Conservation (phyloP, 92 coral and sea anemone genomes). For the Palythoa grandiflora region DNA sequence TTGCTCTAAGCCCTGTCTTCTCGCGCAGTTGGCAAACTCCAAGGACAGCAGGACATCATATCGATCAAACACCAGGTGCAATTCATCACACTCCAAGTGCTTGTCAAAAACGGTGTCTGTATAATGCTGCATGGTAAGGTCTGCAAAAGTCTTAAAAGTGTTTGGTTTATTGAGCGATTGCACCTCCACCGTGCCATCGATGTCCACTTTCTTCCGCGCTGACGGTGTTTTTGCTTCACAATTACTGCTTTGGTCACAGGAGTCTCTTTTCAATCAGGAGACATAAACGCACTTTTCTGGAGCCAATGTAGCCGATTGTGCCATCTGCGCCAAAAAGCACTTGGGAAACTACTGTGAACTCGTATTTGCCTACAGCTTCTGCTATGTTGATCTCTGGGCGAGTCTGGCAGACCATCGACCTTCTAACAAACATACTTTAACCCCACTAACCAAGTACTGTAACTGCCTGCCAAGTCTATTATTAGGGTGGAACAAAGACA, state of each 20-base stretch:
- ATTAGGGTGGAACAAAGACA: no score
- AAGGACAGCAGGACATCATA: conserved; percentile 55
- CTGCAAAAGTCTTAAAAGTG: conserved; percentile 43
- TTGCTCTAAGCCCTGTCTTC: conserved; percentile 42
- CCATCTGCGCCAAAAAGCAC: conserved; percentile 71
- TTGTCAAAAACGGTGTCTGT: conserved; percentile 17
- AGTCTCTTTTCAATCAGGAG: conserved; percentile 54
- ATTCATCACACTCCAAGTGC: conserved; percentile 48
- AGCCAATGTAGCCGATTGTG: conserved; percentile 53
- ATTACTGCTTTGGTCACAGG: background rate
- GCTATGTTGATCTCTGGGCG: conserved; percentile 23
- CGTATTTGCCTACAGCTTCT: background rate
- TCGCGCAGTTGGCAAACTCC: conserved; percentile 38
- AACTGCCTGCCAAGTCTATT: no score
- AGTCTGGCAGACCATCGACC: conserved; percentile 24
- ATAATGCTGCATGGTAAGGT: conserved; percentile 41
- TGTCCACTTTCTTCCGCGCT: conserved; percentile 43
- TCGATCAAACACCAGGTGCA: conserved; percentile 59
- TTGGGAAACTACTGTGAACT: conserved; percentile 52
- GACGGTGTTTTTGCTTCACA: conserved; percentile 10
- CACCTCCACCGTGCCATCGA: conserved; percentile 60
- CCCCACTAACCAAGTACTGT: background rate
- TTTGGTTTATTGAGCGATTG: conserved; percentile 63
- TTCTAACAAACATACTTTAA: conserved; percentile 16
- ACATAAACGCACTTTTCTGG: conserved; percentile 63